phyloP scores from a whole-genome alignment of 2,113 vertebrate genomes.

The Felis chaus region DNA sequence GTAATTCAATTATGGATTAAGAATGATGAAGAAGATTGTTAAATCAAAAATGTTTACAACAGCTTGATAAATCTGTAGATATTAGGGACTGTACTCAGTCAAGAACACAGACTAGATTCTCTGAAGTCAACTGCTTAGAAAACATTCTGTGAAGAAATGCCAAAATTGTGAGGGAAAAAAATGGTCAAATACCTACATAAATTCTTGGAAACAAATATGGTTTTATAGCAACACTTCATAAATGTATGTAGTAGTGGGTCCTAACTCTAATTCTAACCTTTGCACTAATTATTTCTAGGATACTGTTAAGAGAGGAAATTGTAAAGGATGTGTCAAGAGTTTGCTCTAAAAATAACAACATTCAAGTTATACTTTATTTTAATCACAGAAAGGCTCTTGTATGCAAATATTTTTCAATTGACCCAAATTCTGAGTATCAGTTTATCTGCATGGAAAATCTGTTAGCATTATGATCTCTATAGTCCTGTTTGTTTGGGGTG shows the following conservation, averaged over 20 bases:
- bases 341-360: not conserved
- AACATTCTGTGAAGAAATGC: not conserved
- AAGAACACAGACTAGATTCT: not conserved
- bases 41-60: not conserved
- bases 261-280: not conserved
- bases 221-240: not conserved
- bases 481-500: not conserved
- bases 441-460: not conserved
- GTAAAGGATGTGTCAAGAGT: not conserved
- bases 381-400: not conserved
- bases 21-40: not conserved
- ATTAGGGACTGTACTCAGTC: not conserved
- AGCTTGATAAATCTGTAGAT: not conserved
- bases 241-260: not conserved
- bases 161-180: not conserved
- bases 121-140: not conserved
- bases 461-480: not conserved
- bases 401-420: not conserved
- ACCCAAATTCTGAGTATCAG: not conserved
- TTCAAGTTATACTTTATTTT: not conserved
- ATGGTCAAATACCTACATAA: not conserved
- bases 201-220: not conserved
- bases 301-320: not conserved
- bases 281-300: not conserved
- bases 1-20: not conserved